A percentile compares a stretch with the other conserved stretches of the same genome.
phyloP scores from a whole-genome alignment of 2,797 vertebrate species.

The Pempheris klunzingeri region DNA sequence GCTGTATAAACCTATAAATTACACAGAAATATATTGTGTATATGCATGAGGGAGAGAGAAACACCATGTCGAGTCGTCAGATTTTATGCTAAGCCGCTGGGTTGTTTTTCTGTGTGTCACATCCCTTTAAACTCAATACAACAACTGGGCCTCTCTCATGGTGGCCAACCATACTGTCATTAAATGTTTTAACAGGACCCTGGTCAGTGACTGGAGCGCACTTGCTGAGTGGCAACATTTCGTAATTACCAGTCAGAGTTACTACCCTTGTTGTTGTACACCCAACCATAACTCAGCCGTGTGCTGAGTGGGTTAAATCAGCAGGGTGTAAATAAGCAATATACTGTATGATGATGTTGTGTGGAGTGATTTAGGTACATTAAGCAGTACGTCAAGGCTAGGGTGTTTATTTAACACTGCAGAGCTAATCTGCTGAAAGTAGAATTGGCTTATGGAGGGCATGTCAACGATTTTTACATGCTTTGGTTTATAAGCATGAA shows the following conservation, averaged over 20 bases:
- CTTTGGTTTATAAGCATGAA: conserved; percentile 16
- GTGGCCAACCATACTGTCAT: conserved; percentile 33
- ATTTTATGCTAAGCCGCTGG: conserved; percentile 33
- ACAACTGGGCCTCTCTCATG: conserved; percentile 8
- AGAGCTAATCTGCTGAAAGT: conserved; percentile 41
- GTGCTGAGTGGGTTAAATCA: conserved; percentile 68
- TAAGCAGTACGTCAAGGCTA: conserved; percentile 47
- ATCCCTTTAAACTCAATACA: conserved; percentile 43
- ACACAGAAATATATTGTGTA: background rate
- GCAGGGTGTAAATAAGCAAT: conserved; percentile 54
- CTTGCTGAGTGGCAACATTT: conserved; percentile 71
- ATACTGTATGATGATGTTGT: conserved; percentile 39
- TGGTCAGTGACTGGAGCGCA: conserved; percentile 58
- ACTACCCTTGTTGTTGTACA: conserved; percentile 69
- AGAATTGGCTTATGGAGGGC: conserved; percentile 24
- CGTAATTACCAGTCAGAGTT: conserved; percentile 67
- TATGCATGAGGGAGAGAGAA: background rate
- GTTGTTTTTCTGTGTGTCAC: conserved; percentile 21
- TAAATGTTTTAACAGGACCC: conserved; percentile 63
- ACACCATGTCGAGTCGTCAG: conserved; percentile 21
- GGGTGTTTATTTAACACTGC: conserved; percentile 53
- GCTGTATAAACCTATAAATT: background rate
- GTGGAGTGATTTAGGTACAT: conserved; percentile 57
- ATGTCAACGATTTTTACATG: conserved; percentile 2
- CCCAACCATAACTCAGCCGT: conserved; percentile 62